Evolutionary conservation across 2,797 vertebrate species (phyloP).

Genomic region (Pseudochirops cupreus): DNA sequence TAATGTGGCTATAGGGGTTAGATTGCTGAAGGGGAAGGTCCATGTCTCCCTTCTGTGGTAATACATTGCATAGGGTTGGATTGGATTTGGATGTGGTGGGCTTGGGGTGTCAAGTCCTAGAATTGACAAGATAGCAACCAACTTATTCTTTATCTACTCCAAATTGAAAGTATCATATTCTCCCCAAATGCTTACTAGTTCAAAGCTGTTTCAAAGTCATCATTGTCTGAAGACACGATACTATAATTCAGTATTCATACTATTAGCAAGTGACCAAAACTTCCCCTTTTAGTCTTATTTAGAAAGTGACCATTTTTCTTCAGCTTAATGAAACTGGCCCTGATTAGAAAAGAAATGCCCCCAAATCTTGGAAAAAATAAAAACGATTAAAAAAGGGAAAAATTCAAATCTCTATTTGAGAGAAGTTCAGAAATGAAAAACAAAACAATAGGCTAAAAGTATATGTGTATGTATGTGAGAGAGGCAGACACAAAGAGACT

Average conservation of each 20-base stretch:
- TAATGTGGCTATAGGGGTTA: conserved; percentile 15
- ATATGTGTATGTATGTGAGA: background rate
- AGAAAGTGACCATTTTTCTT: background rate
- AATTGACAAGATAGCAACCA: background rate
- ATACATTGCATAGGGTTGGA: background rate
- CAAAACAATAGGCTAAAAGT: background rate
- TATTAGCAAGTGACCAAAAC: background rate
- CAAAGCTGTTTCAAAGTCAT: conserved; percentile 12
- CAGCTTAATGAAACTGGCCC: background rate
- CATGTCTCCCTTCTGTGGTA: background rate
- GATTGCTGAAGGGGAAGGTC: background rate
- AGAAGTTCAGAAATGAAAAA: background rate
- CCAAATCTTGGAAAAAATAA: background rate
- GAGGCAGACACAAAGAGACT: background rate
- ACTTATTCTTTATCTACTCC: conserved; percentile 2
- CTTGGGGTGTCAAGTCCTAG: background rate
- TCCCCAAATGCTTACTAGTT: background rate
- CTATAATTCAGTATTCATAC: background rate
- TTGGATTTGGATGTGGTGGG: background rate
- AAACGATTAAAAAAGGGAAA: background rate
- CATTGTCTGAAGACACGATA: background rate
- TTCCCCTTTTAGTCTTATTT: background rate
- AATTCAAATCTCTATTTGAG: background rate
- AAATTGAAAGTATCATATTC: background rate
- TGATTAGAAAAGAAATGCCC: background rate